Evolutionary conservation across 1,140 invertebrate species (phyloP), one percentile per base, ranked within the genome.

Genomic region (Babylonia areolata): DNA sequence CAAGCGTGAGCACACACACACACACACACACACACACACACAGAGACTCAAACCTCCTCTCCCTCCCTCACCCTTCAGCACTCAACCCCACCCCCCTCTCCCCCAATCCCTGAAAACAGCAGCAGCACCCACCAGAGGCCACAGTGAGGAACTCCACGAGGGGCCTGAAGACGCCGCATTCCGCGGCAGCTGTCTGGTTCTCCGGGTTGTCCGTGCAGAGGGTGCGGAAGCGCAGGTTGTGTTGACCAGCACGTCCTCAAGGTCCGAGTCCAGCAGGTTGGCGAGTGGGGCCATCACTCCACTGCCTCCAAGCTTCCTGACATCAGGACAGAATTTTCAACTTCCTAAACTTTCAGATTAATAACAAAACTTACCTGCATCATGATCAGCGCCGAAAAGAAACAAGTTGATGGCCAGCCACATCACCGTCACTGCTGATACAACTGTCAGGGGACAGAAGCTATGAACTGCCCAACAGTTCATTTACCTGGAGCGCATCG

Each of bases 221-320:
- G 11, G 94, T 92, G n/a, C 93, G 86, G 23, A 95, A 5, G 94
- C 94, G 83, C 94, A 94, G 11, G 94, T 92, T 0, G 93, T 90
- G 88, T 95, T 94, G 17, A 94, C 93, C 46, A 94, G 85, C 0
- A 95, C 92, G 88, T 94, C 94, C 75, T 94, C 94, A 23, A 94
- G 84, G 35, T 93, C 90, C 0, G 93, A 94, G 64, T 94, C 92
- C 39, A 95, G 79, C 28, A 94, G 83, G 80, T 90, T 88, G 5
- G 94, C 91, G 69, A 94, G 85, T 15, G 93, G 91, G 15, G 89
- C 81, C 42, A 94, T 91, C 3, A 89, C 93, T 15, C 92, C 93
- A 79, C 91, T 81, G 3, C 87, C 69, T 12, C 15, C 94, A 90
- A 17, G 88, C 35, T 1, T 90, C 89, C 82, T 84, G 58, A 51